These are phyloP conservation scores for Leptobrachium ailaonicum DNA, from an alignment of 2,113 vertebrate species.

Conservation along the genomic window DNA sequence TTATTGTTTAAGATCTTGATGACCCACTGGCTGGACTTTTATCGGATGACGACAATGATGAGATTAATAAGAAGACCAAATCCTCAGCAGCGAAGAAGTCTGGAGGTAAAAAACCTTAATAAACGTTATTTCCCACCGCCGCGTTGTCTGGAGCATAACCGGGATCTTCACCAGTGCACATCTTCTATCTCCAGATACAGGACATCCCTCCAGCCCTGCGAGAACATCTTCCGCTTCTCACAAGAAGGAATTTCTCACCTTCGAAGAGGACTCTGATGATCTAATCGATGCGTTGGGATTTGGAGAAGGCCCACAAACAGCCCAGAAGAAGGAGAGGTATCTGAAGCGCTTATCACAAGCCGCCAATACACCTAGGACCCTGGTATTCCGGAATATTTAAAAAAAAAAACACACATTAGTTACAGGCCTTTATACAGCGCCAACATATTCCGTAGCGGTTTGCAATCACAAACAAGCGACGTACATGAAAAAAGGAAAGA, in stretches of 20 bases:
- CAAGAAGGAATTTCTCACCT: constrained; percentile 63
- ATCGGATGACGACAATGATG: constrained; percentile 66
- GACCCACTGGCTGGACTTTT: constrained; percentile 71
- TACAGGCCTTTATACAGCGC: no score
- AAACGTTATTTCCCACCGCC: no score
- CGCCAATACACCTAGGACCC: no score
- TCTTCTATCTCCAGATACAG: constrained; percentile 34
- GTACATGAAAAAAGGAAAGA: no score
- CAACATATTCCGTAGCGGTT: no score
- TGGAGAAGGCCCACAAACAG: constrained; percentile 60
- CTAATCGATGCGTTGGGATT: constrained; percentile 80
- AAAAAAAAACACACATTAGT: no score
- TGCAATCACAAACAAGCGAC: no score
- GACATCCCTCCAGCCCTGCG: constrained; percentile 35
- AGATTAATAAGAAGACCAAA: constrained; percentile 53
- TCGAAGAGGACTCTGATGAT: constrained; percentile 79
- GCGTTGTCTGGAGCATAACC: no score
- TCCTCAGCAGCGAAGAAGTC: not conserved
- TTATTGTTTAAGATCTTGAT: constrained; percentile 59
- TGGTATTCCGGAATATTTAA: no score
- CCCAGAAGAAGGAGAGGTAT: constrained; percentile 44
- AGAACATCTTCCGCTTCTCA: constrained; percentile 38
- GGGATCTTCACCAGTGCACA: not conserved
- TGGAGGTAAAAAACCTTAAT: not conserved
- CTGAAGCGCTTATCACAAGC: not conserved